Evolutionary conservation across 1,140 invertebrate genomes (phyloP).

Genomic region (Cephus cinctus): DNA sequence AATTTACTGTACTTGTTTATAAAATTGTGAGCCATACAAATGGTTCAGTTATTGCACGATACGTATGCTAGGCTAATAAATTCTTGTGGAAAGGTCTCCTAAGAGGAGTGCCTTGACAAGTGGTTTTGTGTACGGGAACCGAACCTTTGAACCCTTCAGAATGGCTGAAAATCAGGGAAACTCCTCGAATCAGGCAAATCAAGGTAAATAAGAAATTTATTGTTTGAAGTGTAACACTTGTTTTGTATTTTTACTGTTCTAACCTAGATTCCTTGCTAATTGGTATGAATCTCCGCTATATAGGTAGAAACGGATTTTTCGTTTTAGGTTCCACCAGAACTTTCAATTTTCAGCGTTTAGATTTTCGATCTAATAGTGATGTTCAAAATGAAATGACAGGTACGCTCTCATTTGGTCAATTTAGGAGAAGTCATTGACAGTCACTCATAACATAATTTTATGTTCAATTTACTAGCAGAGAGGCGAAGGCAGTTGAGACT

Average conservation of each 20-base stretch:
- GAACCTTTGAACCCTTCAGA: conserved; percentile 11
- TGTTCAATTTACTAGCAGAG: conserved; percentile 34
- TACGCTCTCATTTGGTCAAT: conserved; percentile 17
- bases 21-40: conserved; percentile 23
- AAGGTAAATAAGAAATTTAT: conserved; percentile 30
- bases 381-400: conserved; percentile 49
- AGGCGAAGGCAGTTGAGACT: conserved; percentile 50
- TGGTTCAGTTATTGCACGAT: conserved; percentile 31
- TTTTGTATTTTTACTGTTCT: conserved; percentile 1
- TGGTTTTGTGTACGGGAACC: conserved; percentile 12
- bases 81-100: conserved; percentile 41
- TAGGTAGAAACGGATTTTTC: conserved; percentile 16
- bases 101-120: conserved; percentile 37
- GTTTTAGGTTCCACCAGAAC: conserved; percentile 41
- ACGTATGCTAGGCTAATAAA: conserved; percentile 34
- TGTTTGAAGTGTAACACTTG: background rate
- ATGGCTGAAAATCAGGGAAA: conserved; percentile 55
- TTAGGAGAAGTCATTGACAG: conserved; percentile 2
- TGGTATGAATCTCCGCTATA: background rate
- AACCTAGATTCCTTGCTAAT: background rate
- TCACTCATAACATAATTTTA: conserved; percentile 7
- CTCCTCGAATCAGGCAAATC: conserved; percentile 45
- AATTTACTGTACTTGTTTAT: background rate
- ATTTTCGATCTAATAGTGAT: conserved; percentile 49
- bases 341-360: conserved; percentile 50